phyloP scores from a whole-genome alignment of 2,113 vertebrate species.

The Chaetops frenatus region DNA sequence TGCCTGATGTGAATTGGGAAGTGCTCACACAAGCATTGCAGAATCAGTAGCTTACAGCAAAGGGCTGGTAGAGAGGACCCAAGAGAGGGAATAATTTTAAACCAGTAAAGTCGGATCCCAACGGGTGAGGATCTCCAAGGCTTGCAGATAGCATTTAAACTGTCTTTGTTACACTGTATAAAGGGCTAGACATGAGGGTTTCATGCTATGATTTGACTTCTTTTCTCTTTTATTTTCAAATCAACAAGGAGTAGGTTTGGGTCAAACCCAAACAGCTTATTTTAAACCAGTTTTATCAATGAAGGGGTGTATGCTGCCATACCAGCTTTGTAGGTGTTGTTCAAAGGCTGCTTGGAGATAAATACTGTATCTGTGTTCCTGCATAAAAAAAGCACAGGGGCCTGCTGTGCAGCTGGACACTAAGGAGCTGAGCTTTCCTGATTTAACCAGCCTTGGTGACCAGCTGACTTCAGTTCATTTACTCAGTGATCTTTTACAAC shows the following conservation, averaged over 20 bases:
- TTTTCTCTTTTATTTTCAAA: background rate
- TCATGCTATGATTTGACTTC: background rate
- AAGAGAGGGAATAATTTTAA: background rate
- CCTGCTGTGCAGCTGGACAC: background rate
- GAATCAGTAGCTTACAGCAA: background rate
- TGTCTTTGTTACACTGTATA: background rate
- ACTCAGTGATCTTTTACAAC: background rate
- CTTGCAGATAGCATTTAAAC: background rate
- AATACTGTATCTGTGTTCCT: background rate
- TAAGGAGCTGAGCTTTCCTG: conserved; percentile 5
- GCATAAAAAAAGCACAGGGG: background rate
- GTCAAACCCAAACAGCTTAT: background rate
- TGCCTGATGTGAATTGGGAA: background rate
- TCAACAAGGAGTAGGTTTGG: background rate
- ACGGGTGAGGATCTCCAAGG: background rate
- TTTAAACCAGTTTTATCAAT: background rate
- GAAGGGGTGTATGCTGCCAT: background rate
- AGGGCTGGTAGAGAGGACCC: background rate
- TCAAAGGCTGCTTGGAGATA: background rate
- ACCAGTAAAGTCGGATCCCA: background rate
- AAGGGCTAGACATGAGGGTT: background rate
- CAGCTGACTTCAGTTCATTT: background rate
- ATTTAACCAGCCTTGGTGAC: background rate
- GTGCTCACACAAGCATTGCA: background rate
- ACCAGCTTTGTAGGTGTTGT: background rate